These are phyloP conservation scores for Ceratina japonica DNA, from an alignment of 1,140 invertebrate species.

Conservation along the genomic window DNA sequence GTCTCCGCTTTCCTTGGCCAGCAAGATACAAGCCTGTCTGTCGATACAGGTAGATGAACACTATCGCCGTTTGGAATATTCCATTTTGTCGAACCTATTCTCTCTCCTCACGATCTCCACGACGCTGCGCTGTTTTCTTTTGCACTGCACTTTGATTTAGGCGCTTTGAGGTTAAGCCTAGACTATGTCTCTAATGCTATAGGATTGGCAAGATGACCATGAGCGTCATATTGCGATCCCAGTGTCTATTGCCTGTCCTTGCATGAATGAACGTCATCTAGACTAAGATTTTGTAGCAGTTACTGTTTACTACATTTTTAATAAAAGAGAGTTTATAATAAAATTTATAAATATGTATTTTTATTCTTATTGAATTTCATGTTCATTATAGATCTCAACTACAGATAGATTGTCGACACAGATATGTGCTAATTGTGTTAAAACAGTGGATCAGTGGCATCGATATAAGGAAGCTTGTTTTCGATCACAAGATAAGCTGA, in stretches of 20 bases:
- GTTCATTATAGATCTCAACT: conserved; percentile 67
- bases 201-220: neutral
- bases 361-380: neutral
- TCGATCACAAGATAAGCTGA: conserved; percentile 75
- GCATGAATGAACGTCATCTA: neutral
- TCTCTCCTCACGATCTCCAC: too few species aligned
- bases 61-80: neutral
- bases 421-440: conserved; percentile 75
- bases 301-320: too few species aligned
- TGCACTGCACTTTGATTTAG: neutral
- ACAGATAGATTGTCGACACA: conserved; percentile 74
- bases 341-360: neutral
- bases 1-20: conserved; percentile 78
- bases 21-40: conserved; percentile 82
- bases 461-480: conserved; percentile 75
- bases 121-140: neutral
- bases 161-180: conserved; percentile 40
- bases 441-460: conserved; percentile 77
- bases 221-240: neutral
- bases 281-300: neutral
- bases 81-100: neutral
- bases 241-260: neutral
- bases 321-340: neutral
- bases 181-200: neutral
- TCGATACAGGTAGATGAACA: conserved; percentile 79